Percentiles rank a stretch among this genome's conserved stretches.
Conservation (phyloP, 2,888 invertebrate species). For the Ptilodon capucinus region DNA sequence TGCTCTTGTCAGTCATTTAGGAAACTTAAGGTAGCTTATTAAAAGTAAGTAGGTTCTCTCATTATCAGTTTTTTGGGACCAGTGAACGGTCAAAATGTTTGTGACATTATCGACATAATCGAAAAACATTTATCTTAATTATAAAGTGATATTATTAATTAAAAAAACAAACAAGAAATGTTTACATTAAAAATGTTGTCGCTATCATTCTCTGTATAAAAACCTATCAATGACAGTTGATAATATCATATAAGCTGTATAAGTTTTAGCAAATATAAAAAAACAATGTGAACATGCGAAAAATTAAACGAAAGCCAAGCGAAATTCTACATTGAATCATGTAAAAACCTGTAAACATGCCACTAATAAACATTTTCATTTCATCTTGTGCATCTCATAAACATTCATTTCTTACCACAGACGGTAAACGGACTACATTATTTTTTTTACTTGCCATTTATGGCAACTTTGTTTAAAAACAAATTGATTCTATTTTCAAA, state of each 20-base stretch:
- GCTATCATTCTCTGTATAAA: no score
- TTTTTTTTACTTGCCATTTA: slow-evolving; percentile 74
- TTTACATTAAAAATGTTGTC: no score
- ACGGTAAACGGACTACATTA: slow-evolving; percentile 77
- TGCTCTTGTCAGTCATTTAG: no score
- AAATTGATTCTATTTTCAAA: slow-evolving; percentile 29
- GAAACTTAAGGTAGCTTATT: no score
- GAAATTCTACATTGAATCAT: slow-evolving; percentile 49
- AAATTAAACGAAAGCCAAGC: slow-evolving; percentile 52
- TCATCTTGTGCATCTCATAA: slow-evolving; percentile 55
- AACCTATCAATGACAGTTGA: no score
- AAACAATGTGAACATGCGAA: no score
- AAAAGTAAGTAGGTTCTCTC: no score
- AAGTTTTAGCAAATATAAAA: no score
- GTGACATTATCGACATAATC: background rate
- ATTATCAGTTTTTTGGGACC: background rate
- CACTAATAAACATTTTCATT: slow-evolving; percentile 54
- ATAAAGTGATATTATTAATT: no score
- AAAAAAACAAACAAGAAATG: no score
- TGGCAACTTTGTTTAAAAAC: slow-evolving; percentile 29
- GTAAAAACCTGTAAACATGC: slow-evolving; percentile 79
- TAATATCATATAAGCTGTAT: no score
- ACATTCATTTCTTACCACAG: slow-evolving; percentile 71
- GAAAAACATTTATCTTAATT: no score
- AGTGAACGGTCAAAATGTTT: background rate